These are phyloP conservation scores for Adelognathus sp. DNA, from an alignment of 2,888 invertebrate genomes.

Conservation along the genomic window DNA sequence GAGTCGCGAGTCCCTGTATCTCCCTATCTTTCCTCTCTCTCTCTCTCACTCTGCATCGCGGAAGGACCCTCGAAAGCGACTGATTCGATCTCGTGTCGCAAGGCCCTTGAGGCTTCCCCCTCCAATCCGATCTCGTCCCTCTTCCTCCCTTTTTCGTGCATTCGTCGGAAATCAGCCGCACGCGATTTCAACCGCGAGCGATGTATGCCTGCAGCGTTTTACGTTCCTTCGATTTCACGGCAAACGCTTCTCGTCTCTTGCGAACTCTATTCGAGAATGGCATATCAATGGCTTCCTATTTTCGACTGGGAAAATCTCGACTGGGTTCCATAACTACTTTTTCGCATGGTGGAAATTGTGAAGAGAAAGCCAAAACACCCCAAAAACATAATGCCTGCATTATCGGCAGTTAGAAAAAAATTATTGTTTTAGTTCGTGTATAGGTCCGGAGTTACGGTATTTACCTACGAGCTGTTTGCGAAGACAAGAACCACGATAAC, in stretches of 20 bases:
- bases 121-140: not conserved
- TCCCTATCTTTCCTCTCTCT: conserved; percentile 13
- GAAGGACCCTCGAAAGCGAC: conserved; percentile 37
- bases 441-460: no score
- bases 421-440: no score
- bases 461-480: no score
- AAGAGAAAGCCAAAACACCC: no score
- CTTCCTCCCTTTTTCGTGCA: not conserved
- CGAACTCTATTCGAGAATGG: conserved; percentile 1
- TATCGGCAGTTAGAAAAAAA: no score
- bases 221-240: not conserved
- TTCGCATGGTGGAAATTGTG: not conserved
- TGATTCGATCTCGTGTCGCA: conserved; percentile 57
- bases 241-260: not conserved
- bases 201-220: not conserved
- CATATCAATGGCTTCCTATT: conserved; percentile 8
- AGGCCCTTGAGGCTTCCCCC: conserved; percentile 45
- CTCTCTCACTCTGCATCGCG: conserved; percentile 16
- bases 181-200: not conserved
- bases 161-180: conserved; percentile 8
- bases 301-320: not conserved
- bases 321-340: not conserved
- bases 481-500: no score
- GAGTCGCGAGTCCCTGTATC: conserved; percentile 10
- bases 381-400: no score